Evolutionary conservation across 2,113 vertebrate genomes (phyloP).

Genomic region (Callionymus lyra): DNA sequence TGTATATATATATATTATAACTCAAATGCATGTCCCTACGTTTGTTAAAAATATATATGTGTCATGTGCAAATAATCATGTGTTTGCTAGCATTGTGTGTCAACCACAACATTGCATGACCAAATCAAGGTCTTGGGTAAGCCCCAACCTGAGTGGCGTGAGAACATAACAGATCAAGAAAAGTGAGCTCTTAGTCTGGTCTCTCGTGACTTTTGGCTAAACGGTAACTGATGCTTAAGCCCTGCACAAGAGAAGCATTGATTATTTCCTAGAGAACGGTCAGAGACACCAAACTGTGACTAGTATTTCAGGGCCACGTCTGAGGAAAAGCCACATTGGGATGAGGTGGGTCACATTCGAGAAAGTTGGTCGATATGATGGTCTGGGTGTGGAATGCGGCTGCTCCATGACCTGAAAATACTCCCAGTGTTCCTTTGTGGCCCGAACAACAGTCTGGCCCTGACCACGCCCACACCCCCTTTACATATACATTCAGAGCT

Average conservation of each 20-base stretch:
- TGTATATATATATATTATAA: no score
- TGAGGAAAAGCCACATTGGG: constrained; percentile 18
- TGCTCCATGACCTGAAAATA: constrained; percentile 49
- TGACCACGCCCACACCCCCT: constrained; percentile 38
- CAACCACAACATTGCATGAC: no score
- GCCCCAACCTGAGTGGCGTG: constrained; percentile 23
- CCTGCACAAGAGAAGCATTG: constrained; percentile 22
- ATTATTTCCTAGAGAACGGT: constrained; percentile 7
- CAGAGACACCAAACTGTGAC: constrained; percentile 36
- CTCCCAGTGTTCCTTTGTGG: constrained; percentile 30
- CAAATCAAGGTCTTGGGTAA: constrained; percentile 12
- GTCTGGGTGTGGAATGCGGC: constrained; percentile 46
- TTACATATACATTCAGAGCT: constrained; percentile 15
- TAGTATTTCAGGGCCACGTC: constrained; percentile 22
- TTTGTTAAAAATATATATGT: no score
- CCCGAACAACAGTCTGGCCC: constrained; percentile 42
- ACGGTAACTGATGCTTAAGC: constrained; percentile 23
- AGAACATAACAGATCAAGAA: constrained; percentile 24
- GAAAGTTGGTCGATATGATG: constrained; percentile 31
- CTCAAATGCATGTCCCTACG: no score
- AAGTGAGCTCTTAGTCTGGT: constrained; percentile 8
- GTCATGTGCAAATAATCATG: no score
- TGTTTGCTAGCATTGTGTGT: no score
- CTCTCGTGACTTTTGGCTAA: constrained; percentile 20
- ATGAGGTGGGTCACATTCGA: constrained; percentile 13